Evolutionary conservation across 1,140 invertebrate genomes (phyloP).

Genomic region (Chelonus insularis): DNA sequence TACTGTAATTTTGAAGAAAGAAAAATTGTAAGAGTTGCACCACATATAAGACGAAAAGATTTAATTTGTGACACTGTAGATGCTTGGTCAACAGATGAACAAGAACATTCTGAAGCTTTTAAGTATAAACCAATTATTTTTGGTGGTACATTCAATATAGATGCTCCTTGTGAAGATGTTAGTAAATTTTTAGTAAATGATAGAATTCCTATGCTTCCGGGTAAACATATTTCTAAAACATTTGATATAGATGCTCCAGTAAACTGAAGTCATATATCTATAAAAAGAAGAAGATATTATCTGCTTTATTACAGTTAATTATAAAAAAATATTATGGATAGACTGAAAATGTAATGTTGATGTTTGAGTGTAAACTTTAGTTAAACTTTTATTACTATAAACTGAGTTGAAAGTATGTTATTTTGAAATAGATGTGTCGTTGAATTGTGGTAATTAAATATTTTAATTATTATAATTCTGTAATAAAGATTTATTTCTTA

Average conservation of each 20-base stretch:
- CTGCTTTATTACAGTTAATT: too few species aligned
- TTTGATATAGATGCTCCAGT: conserved; percentile 67
- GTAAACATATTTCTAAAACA: conserved; percentile 60
- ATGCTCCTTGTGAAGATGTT: conserved; percentile 61
- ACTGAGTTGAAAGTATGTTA: too few species aligned
- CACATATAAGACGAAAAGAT: conserved; percentile 58
- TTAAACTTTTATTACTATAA: too few species aligned
- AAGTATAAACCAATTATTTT: conserved; percentile 71
- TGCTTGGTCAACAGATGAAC: conserved; percentile 57
- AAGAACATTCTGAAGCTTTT: conserved; percentile 37
- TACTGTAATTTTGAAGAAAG: conserved; percentile 56
- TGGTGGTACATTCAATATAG: conserved; percentile 81
- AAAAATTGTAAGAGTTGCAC: conserved; percentile 52
- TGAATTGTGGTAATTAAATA: too few species aligned
- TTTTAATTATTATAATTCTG: too few species aligned
- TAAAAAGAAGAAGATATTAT: not conserved
- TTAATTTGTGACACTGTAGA: conserved; percentile 67
- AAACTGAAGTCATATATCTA: not conserved
- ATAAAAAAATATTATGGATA: too few species aligned
- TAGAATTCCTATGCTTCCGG: conserved; percentile 34
- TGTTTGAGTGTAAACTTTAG: too few species aligned
- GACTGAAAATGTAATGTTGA: too few species aligned
- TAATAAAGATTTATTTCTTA: too few species aligned
- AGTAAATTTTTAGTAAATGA: not conserved
- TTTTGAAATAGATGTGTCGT: too few species aligned